These are phyloP conservation scores for Castor canadensis DNA, from an alignment of 2,113 vertebrate genomes.

Conservation along the genomic window DNA sequence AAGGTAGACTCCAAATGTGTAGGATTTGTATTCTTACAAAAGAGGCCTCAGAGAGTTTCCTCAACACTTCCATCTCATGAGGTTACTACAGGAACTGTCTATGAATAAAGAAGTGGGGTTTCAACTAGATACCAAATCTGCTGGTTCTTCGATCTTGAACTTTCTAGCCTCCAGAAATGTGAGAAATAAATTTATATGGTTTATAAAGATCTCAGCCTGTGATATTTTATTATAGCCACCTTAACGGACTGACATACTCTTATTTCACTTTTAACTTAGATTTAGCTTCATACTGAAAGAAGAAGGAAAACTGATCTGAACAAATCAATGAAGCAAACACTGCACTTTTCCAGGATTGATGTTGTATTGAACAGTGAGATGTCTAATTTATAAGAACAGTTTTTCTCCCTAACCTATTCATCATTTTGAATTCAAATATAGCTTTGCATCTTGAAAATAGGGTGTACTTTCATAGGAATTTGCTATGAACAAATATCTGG, in stretches of 20 bases:
- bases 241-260: background rate
- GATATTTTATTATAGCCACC: background rate
- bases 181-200: background rate
- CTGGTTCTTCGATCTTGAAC: background rate
- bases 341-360: background rate
- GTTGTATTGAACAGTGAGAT: fast-evolving
- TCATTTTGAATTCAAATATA: background rate
- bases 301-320: background rate
- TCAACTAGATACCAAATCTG: background rate
- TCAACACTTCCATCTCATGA: background rate
- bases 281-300: background rate
- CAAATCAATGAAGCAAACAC: background rate
- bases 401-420: background rate
- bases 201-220: background rate
- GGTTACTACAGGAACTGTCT: background rate
- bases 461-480: background rate
- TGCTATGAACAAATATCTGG: background rate
- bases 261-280: background rate
- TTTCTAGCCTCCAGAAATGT: background rate
- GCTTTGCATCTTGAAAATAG: background rate
- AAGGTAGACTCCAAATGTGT: too few species aligned
- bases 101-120: background rate
- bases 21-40: background rate
- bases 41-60: background rate
- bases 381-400: background rate